Evolutionary conservation across 2,797 vertebrate species (phyloP).

Genomic region (Heliangelus exortis): DNA sequence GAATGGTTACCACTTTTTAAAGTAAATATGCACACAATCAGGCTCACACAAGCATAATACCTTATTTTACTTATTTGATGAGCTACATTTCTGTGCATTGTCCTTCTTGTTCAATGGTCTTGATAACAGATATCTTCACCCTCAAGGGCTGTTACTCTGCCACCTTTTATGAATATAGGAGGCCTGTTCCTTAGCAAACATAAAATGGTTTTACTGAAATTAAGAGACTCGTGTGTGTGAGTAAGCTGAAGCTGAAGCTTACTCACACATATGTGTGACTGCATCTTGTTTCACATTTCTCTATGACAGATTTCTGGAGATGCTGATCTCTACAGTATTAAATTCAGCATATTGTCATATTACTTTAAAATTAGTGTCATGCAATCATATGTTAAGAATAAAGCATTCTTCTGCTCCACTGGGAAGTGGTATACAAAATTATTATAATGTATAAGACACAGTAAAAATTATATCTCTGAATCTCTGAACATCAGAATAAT

Average conservation of each 20-base stretch:
- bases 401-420: neutral
- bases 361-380: neutral
- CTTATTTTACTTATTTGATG: neutral
- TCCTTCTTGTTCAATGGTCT: neutral
- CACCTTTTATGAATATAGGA: conserved; percentile 9
- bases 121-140: neutral
- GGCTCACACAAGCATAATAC: neutral
- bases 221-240: neutral
- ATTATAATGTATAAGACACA: neutral
- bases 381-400: neutral
- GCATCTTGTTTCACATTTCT: neutral
- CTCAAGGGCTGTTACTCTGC: neutral
- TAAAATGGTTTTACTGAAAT: neutral
- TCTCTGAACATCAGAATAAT: neutral
- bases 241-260: neutral
- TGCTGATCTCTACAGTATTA: neutral
- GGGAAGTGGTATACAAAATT: neutral
- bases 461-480: neutral
- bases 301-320: neutral
- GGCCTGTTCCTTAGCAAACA: neutral
- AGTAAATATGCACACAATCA: neutral
- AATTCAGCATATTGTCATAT: neutral
- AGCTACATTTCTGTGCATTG: neutral
- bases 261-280: neutral
- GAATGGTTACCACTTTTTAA: neutral